Evolutionary conservation across 2,888 invertebrate species (phyloP), one percentile per base, ranked within the genome.

Genomic region (Nomada hirtipes): DNA sequence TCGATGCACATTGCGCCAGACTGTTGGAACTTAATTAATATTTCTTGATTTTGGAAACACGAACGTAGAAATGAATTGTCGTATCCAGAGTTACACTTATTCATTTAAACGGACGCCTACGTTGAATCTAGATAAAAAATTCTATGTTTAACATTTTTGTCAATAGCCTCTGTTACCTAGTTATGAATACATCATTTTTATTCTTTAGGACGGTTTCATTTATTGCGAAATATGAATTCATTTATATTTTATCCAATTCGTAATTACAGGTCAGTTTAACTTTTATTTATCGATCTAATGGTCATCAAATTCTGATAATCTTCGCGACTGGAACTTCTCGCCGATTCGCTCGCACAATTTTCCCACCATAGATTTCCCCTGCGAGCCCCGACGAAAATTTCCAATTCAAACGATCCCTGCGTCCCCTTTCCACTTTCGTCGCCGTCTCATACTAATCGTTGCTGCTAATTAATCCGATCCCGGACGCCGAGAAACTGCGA

Each of bases 401-500:
- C 29, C 70, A 52, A 70, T 70, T 50, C 20, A 36, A 71, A 52
- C 70, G 59, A 61, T 50, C 50, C 2, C 10, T 7, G 50, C 23
- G 20, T 13, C 29, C 50, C 44, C 9, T 1, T 29, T 9, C 59
- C 69, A 26, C 59, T 70, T 70, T 57, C 26, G 59, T 50, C 69
- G 44, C 2, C 26, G 69, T 59, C 69, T 70, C 59, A 44, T 20
- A 26, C 13, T 47, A 67, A 75, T 55, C 78, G 75, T 20, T 50
- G 15, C n/a, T 13, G 23, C 64, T 79, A 79, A 79, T 79, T 78
- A 70, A 36, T 47, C 15, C 26, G 44, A 71, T 47, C 53, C 9
- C 52, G 36, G 52, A 47, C 52, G 78, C 23, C 18, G 59, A 26
- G 64, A 11, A 59, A 20, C 23, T 20, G 7, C 11, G 13, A 53